Conservation (phyloP, 2,888 invertebrate species). For the Incurvaria masculella region DNA sequence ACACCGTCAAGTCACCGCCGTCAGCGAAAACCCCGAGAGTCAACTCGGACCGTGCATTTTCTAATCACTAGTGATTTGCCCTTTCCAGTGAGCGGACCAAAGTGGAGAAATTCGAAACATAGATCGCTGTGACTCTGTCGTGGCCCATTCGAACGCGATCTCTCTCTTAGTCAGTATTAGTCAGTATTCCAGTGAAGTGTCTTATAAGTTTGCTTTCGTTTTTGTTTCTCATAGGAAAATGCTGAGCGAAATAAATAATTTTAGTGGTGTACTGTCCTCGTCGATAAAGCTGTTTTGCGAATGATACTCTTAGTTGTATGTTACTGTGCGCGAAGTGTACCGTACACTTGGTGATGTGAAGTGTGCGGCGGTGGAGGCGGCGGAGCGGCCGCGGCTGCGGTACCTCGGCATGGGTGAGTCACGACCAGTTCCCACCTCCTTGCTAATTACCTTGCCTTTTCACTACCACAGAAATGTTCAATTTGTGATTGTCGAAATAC, state of each 20-base stretch:
- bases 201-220: conserved; percentile 32
- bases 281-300: conserved; percentile 55
- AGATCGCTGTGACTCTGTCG: no score
- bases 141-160: no score
- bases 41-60: conserved; percentile 22
- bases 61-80: conserved; percentile 54
- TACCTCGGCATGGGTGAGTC: conserved; percentile 4
- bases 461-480: no score
- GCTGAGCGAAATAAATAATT: conserved; percentile 54
- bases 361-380: conserved; percentile 1
- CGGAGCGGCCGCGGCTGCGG: conserved; percentile 3
- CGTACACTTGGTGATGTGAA: background rate
- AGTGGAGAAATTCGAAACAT: conserved; percentile 48
- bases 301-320: conserved; percentile 41
- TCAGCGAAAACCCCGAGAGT: no score
- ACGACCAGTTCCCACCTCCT: background rate
- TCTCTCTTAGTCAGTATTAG: background rate
- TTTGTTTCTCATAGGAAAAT: conserved; percentile 56
- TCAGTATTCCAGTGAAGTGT: background rate
- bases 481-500: no score
- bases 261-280: conserved; percentile 53
- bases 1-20: no score
- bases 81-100: conserved; percentile 55
- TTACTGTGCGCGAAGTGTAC: conserved; percentile 46
- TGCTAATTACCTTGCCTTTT: background rate